Evolutionary conservation across 2,888 invertebrate species (phyloP), one percentile per base, ranked within the genome.

Genomic region (Thymelicus acteon): DNA sequence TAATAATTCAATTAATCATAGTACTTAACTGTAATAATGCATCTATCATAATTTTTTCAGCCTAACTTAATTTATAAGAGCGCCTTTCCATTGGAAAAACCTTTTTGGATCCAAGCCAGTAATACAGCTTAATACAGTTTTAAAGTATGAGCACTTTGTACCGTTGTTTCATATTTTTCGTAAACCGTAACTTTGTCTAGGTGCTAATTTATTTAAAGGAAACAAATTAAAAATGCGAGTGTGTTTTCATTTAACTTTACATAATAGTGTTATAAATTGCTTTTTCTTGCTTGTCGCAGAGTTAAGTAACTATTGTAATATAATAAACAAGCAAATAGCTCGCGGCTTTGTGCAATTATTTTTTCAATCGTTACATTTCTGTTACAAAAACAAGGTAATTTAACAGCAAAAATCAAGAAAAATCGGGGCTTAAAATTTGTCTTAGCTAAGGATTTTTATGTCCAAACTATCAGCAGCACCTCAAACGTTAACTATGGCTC

Each of bases 71-170:
- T 70, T 70, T 64, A 64, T 69, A 57, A 10, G 54, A 54, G 69
- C 58, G 58, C 63, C 54, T 63, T 63, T 69, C 58, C 69, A 49
- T 60, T 24, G 58, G 70, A 58, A 70, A 63, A 64, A 60, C 49
- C 70, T 70, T 64, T 70, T 64, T 70, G 70, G 70, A 64, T 24
- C 24, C 49, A 60, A 52, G 70, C 70, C 70, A 70, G 40, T 64
- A 39, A 60, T 70, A 58, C 63, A 69, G 69, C 69, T 69, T 69
- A 69, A 69, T 69, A 63, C 48, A 58, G 69, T 69, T 69, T 63
- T 58, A 63, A 70, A 70, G 63, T 70, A 70, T 58, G 70, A 70
- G 48, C 70, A 64, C 64, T 64, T 70, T 40, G 58, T 60, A 63
- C 63, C 63, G 58, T 47, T 69, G 61, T 68, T 61, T 68, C 40